Evolutionary conservation across 2,888 invertebrate genomes (phyloP).

Genomic region (Lithodes maja): DNA sequence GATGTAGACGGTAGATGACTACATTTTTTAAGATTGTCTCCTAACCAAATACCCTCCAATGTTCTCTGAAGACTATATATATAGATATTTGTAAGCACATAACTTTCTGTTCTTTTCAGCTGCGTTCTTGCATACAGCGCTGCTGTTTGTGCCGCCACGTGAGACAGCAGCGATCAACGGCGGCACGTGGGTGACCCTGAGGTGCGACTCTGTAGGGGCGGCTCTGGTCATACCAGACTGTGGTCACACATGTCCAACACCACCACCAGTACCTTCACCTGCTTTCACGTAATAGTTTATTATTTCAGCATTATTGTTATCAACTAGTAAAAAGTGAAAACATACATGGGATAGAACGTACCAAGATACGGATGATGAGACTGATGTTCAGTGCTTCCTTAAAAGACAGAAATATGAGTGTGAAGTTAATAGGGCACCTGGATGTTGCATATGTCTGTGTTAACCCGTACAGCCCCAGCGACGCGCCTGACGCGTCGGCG

Average conservation of each 20-base stretch:
- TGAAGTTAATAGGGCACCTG: too few relatives aligned
- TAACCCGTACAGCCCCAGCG: too few relatives aligned
- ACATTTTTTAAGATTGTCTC: neutral
- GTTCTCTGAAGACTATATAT: too few relatives aligned
- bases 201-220: slow-evolving; percentile 44
- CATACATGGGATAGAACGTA: too few relatives aligned
- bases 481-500: too few relatives aligned
- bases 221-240: slow-evolving; percentile 46
- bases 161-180: neutral
- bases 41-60: neutral
- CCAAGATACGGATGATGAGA: too few relatives aligned
- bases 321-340: too few relatives aligned
- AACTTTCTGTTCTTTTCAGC: slow-evolving; percentile 43
- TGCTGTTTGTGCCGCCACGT: slow-evolving; percentile 65
- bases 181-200: slow-evolving; percentile 37
- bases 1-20: too few relatives aligned
- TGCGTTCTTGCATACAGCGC: slow-evolving; percentile 57
- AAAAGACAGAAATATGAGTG: too few relatives aligned
- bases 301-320: too few relatives aligned
- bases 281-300: slow-evolving; percentile 27
- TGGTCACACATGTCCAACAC: slow-evolving; percentile 27
- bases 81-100: slow-evolving; percentile 5
- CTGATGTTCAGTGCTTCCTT: too few relatives aligned
- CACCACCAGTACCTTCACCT: neutral
- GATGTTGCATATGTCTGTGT: too few relatives aligned